Evolutionary conservation across 2,797 vertebrate species (phyloP), one percentile per base, ranked within the genome.

Genomic region (Lacerta agilis): DNA sequence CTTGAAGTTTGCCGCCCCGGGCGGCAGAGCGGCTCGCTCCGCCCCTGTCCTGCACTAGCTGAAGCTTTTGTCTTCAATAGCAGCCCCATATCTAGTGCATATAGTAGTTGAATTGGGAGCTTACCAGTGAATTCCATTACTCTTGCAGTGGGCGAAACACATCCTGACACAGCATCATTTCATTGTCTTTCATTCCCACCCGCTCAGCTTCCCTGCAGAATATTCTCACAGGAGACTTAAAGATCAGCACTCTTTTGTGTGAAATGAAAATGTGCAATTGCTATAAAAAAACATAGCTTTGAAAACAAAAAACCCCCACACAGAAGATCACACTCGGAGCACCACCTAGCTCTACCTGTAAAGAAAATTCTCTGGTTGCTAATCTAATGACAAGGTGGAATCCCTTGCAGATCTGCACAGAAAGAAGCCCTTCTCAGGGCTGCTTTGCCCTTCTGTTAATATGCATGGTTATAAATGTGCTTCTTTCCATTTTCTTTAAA

Each of bases 381-480:
- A 5, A 8, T 67, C 75, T 43, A 43, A 79, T 8, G 27, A 64
- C 79, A 36, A 79, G 43, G n/a, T 9, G n/a, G 20, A 36, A 9
- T 43, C 36, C 64, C 36, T 38, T 61, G 11, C 67, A 64, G 38
- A 75, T 66, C 23, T 83, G 55, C 3, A 79, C 1, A 27, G 73
- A 64, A 85, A 5, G 3, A 0, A 5, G 15, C 17, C 1, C 29
- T 15, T 72, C 78, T 80, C 0, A 71, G 55, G 67, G 49, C 8
- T 81, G 25, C 73, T 64, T 87, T 71, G n/a, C 75, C 66, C 82
- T 29, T 49, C 38, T 29, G 5, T 17, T 23, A 79, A 17, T 20
- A 9, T 36, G 10, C 33, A 8, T 0, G 0, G 2, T 76, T 58
- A 72, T 81, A 80, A 0, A 9, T 1, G 0, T 11, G 20, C 15